Evolutionary conservation across 1,140 invertebrate genomes (phyloP).

Genomic region (Hycleus phaleratus): DNA sequence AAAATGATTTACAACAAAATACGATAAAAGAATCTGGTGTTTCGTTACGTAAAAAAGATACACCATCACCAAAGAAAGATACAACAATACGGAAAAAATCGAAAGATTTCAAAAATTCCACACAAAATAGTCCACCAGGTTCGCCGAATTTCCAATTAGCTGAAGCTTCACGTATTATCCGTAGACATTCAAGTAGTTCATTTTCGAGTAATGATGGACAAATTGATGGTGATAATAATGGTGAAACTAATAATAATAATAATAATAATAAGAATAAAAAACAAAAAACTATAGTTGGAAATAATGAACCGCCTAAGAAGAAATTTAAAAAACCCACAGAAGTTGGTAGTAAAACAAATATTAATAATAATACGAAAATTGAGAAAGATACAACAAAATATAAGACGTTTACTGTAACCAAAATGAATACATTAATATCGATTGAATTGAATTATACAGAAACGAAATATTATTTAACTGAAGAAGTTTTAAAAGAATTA

Average conservation of each 20-base stretch:
- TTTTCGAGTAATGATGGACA: conserved; percentile 56
- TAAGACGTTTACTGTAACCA: conserved; percentile 54
- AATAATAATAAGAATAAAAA: conserved; percentile 16
- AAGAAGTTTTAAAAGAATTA: conserved; percentile 54
- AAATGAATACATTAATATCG: conserved; percentile 51
- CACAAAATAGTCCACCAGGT: conserved; percentile 33
- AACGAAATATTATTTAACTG: conserved; percentile 18
- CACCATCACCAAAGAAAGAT: conserved; percentile 27
- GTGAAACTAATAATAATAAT: neutral
- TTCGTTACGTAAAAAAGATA: conserved; percentile 35
- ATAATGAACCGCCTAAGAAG: conserved; percentile 21
- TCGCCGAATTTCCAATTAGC: conserved; percentile 49
- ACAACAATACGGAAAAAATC: conserved; percentile 47
- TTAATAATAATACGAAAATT: conserved; percentile 10
- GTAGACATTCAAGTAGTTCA: conserved; percentile 72
- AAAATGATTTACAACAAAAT: conserved; percentile 34
- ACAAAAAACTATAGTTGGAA: conserved; percentile 17
- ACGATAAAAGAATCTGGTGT: conserved; percentile 30
- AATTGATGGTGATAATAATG: conserved; percentile 8
- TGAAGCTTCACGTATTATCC: conserved; percentile 70
- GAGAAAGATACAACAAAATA: conserved; percentile 42
- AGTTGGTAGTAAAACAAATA: neutral
- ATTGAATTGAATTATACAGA: conserved; percentile 22
- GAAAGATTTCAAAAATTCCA: conserved; percentile 40
- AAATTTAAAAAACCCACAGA: conserved; percentile 26